phyloP scores from a whole-genome alignment of 2,797 vertebrate genomes.

The Coregonus ussuriensis region DNA sequence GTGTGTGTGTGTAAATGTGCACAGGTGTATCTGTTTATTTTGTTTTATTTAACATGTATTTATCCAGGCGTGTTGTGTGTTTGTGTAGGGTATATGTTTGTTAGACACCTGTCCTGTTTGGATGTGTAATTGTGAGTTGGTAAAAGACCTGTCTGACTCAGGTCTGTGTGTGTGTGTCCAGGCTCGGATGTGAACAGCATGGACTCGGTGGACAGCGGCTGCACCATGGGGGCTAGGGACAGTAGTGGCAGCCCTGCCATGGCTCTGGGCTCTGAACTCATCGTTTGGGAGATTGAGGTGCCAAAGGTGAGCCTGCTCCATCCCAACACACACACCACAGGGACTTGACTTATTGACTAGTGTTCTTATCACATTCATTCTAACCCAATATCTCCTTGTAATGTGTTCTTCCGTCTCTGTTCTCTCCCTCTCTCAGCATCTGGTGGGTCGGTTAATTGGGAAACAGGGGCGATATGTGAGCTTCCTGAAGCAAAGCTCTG shows the following conservation, averaged over 20 bases:
- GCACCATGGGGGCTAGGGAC: slow-evolving; percentile 77
- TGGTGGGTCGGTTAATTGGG: slow-evolving; percentile 93
- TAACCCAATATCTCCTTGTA: neutral
- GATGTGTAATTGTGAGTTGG: neutral
- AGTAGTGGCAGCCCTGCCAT: slow-evolving; percentile 67
- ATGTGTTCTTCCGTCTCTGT: neutral
- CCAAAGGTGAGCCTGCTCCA: slow-evolving; percentile 84
- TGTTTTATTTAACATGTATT: too few relatives aligned
- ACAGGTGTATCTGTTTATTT: too few relatives aligned
- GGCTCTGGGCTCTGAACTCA: slow-evolving; percentile 77
- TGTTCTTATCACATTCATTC: neutral
- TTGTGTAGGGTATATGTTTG: too few relatives aligned
- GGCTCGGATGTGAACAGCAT: slow-evolving; percentile 90
- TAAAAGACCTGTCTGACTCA: neutral
- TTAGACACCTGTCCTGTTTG: too few relatives aligned
- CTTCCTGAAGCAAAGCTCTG: slow-evolving; percentile 92
- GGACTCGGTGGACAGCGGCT: slow-evolving; percentile 88
- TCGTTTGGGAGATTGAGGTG: slow-evolving; percentile 96
- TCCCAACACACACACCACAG: neutral
- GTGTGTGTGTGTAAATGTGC: too few relatives aligned
- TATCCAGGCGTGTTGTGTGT: too few relatives aligned
- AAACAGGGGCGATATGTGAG: slow-evolving; percentile 94
- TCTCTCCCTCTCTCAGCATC: slow-evolving; percentile 75
- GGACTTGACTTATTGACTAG: neutral
- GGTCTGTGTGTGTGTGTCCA: slow-evolving; percentile 46